Percentiles rank a stretch among this genome's conserved stretches.
These are phyloP conservation scores for Colius striatus DNA, from an alignment of 2,113 vertebrate genomes.

Conservation along the genomic window DNA sequence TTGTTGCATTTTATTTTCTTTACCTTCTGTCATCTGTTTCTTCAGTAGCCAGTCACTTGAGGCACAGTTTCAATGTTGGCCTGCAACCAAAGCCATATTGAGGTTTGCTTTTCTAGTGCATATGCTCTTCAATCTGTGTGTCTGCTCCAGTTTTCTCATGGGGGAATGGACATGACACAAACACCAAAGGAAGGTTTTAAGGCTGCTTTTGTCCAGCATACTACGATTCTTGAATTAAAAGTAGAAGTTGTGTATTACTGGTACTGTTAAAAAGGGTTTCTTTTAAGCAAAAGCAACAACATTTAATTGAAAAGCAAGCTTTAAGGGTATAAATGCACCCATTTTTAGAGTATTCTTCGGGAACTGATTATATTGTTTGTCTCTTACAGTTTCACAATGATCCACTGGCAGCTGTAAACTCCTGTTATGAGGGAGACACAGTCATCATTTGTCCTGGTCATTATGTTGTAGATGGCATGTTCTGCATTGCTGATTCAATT, in stretches of 20 bases:
- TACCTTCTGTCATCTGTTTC: not conserved
- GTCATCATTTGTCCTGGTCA: constrained; percentile 88
- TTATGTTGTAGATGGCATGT: constrained; percentile 80
- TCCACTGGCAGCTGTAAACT: constrained; percentile 80
- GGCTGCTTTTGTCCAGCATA: not conserved
- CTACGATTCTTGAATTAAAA: not conserved
- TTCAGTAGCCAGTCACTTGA: not conserved
- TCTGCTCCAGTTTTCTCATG: not conserved
- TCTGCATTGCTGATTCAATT: constrained; percentile 88
- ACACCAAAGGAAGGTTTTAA: not conserved
- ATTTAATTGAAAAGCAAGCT: not conserved
- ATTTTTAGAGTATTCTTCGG: not conserved
- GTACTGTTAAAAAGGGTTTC: not conserved
- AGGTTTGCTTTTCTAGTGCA: not conserved
- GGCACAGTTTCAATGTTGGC: not conserved
- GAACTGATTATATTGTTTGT: not conserved
- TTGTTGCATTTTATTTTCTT: not conserved
- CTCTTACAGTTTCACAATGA: constrained; percentile 86
- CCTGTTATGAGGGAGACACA: constrained; percentile 84
- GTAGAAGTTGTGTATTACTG: not conserved
- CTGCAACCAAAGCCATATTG: not conserved
- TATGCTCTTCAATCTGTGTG: not conserved
- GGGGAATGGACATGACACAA: not conserved
- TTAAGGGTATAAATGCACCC: not conserved
- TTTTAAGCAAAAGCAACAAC: not conserved